Percentiles rank a stretch among this genome's conserved stretches.
Evolutionary conservation across 1,140 invertebrate genomes (phyloP).

Genomic region (Calliphora vicina): DNA sequence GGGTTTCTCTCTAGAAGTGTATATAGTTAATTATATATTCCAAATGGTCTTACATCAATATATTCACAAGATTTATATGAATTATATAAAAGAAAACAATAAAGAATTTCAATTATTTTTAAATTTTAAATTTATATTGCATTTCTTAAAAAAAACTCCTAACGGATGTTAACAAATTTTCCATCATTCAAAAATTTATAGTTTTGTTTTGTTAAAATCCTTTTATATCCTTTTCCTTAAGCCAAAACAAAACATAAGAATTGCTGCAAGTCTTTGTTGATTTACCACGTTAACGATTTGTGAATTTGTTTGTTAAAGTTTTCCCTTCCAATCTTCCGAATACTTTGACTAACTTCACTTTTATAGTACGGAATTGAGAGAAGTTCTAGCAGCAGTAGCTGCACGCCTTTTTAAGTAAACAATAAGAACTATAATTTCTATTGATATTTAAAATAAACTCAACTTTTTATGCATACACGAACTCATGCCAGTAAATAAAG

Average conservation of each 20-base stretch:
- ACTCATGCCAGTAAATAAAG: background rate
- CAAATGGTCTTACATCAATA: no score
- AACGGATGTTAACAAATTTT: background rate
- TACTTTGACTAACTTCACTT: background rate
- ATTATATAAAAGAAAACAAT: no score
- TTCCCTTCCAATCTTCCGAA: background rate
- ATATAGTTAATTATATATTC: no score
- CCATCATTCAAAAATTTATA: background rate
- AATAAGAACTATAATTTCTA: conserved; percentile 22
- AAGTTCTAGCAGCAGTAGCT: background rate
- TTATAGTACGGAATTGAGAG: background rate
- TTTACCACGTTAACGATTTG: conserved; percentile 34
- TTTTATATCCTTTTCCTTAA: background rate
- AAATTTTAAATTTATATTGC: background rate
- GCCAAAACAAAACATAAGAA: background rate
- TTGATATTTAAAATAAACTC: conserved; percentile 28
- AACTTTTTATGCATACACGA: background rate
- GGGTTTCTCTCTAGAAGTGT: no score
- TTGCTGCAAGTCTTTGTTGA: conserved; percentile 27
- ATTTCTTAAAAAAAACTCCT: background rate
- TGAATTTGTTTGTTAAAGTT: conserved; percentile 29
- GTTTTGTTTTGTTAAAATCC: background rate
- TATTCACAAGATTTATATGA: no score
- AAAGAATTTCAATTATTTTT: no score
- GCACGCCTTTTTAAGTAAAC: conserved; percentile 19